A percentile compares a stretch with the other conserved stretches of the same genome.
Evolutionary conservation across 2,113 vertebrate species (phyloP).

Genomic region (Apteryx mantelli): DNA sequence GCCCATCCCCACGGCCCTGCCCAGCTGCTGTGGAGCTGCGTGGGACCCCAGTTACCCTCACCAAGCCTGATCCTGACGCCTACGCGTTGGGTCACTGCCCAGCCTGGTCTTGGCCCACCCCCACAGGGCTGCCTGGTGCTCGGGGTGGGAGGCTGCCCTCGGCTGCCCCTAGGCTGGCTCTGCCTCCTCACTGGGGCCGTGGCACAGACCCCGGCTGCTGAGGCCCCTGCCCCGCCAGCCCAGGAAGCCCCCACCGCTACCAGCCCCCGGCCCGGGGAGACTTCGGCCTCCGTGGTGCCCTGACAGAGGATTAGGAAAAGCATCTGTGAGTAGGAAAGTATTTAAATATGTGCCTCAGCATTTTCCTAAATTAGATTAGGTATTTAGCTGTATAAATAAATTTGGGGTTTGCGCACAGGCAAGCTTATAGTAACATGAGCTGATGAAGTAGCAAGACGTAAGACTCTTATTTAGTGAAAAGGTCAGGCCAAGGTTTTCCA

Average conservation of each 20-base stretch:
- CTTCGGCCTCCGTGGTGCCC: fast-evolving
- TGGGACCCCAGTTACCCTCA: not conserved
- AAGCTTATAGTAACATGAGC: not conserved
- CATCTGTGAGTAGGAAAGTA: fast-evolving
- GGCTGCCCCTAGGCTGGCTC: not conserved
- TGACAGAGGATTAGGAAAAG: not conserved
- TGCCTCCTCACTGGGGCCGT: not conserved
- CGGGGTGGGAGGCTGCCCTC: not conserved
- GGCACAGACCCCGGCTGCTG: too few relatives aligned
- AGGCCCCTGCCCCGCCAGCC: too few relatives aligned
- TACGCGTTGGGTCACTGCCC: not conserved
- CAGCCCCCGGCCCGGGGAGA: not conserved
- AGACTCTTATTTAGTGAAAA: not conserved
- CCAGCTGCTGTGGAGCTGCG: not conserved
- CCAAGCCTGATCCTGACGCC: not conserved
- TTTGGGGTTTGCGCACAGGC: not conserved
- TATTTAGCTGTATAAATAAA: not conserved
- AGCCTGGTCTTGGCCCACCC: not conserved
- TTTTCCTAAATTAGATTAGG: not conserved
- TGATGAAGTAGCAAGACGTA: not conserved
- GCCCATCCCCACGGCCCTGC: too few relatives aligned
- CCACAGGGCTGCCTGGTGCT: not conserved
- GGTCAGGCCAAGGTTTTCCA: not conserved
- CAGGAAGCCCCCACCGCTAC: fast-evolving
- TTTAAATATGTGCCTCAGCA: not conserved